Conservation (phyloP, 2,888 invertebrate genomes). For the Hermodice carunculata region DNA sequence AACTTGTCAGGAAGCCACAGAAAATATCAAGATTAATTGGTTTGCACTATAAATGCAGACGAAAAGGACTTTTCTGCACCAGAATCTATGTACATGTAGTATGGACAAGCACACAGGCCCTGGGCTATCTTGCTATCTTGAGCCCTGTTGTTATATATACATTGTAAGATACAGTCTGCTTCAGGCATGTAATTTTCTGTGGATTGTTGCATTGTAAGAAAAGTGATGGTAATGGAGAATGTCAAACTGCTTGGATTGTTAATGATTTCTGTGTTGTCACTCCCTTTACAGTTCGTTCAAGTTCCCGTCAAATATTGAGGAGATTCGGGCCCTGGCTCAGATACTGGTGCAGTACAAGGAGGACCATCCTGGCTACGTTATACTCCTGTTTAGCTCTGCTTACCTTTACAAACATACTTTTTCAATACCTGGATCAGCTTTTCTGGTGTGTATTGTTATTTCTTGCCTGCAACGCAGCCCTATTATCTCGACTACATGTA, state of each 20-base stretch:
- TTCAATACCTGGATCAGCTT: conserved; percentile 76
- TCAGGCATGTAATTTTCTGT: background rate
- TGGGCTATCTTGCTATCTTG: no score
- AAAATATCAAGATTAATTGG: no score
- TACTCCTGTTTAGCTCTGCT: conserved; percentile 73
- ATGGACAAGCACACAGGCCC: no score
- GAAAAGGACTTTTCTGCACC: no score
- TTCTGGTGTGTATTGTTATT: conserved; percentile 74
- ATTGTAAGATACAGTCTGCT: background rate
- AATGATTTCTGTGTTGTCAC: background rate
- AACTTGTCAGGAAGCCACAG: no score
- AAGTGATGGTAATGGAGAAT: background rate
- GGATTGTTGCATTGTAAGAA: background rate
- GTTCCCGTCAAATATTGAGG: conserved; percentile 71
- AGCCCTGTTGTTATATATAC: no score
- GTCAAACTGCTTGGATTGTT: background rate
- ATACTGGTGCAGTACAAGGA: conserved; percentile 70
- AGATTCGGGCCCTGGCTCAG: conserved; percentile 66
- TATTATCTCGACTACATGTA: no score
- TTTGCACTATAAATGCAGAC: no score
- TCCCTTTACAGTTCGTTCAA: no score
- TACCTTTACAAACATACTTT: conserved; percentile 77
- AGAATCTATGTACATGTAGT: no score
- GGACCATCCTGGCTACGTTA: conserved; percentile 71
- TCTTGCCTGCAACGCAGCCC: no score